Conservation (phyloP, 2,888 invertebrate species). For the Xanthorhoe designata region DNA sequence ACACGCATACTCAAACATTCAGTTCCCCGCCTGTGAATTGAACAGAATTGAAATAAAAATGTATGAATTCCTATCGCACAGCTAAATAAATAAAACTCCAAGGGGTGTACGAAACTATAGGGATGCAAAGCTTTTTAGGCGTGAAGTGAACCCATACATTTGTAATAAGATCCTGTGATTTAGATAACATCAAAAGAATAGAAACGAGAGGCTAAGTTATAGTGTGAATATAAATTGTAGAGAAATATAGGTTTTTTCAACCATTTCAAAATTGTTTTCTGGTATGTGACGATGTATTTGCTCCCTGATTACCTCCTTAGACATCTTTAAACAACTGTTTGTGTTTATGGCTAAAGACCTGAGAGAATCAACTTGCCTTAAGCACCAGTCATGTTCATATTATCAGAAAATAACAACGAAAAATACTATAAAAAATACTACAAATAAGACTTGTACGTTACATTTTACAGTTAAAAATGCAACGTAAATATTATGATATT, state of each 20-base stretch:
- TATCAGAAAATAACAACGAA: too few species aligned
- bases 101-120: conserved; percentile 33
- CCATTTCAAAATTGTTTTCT: too few species aligned
- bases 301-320: too few species aligned
- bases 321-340: too few species aligned
- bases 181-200: conserved; percentile 18
- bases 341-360: too few species aligned
- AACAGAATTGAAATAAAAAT: conserved; percentile 59
- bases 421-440: too few species aligned
- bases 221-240: not conserved
- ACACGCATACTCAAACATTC: conserved; percentile 49
- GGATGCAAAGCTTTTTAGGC: conserved; percentile 36
- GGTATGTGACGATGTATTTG: too few species aligned
- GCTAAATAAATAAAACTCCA: conserved; percentile 65
- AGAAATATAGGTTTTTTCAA: not conserved
- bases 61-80: conserved; percentile 62
- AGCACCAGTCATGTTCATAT: too few species aligned
- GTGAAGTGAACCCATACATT: conserved; percentile 41
- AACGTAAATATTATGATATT: too few species aligned
- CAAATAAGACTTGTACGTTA: too few species aligned
- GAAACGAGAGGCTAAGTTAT: not conserved
- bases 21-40: conserved; percentile 60
- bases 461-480: too few species aligned
- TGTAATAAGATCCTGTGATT: conserved; percentile 34
- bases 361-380: too few species aligned